These are phyloP conservation scores for Microplitis manilae DNA, from an alignment of 2,888 invertebrate genomes.

Conservation along the genomic window DNA sequence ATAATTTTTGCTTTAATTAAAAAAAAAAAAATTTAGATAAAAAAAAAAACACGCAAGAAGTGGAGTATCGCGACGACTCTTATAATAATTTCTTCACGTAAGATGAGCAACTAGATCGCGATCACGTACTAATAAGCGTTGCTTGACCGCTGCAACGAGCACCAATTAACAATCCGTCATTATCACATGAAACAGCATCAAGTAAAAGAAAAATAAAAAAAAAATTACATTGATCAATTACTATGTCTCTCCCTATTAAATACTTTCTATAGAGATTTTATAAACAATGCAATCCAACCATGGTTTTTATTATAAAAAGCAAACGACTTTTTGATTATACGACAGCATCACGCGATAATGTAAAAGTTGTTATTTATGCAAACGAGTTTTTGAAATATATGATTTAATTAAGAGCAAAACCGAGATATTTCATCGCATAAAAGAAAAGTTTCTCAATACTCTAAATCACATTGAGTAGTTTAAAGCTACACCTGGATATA, in stretches of 20 bases:
- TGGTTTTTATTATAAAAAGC: not conserved
- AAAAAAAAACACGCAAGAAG: conserved; percentile 32
- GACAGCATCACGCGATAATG: not conserved
- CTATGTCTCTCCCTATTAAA: not conserved
- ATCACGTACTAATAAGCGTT: conserved; percentile 67
- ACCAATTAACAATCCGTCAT: conserved; percentile 62
- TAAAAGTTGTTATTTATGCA: not conserved
- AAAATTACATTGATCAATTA: not conserved
- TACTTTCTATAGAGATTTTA: conserved; percentile 2
- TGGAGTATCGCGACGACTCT: conserved; percentile 40
- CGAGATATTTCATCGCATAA: not conserved
- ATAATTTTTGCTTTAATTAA: conserved; percentile 7
- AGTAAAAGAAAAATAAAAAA: conserved; percentile 25
- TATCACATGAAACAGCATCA: conserved; percentile 26
- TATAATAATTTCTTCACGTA: conserved; percentile 51
- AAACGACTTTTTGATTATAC: not conserved
- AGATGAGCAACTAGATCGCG: conserved; percentile 68
- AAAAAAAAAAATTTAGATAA: conserved; percentile 8
- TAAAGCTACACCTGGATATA: not conserved
- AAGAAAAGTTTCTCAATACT: not conserved
- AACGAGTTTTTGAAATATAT: not conserved
- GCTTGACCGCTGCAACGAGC: conserved; percentile 62
- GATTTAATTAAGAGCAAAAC: not conserved
- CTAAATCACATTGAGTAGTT: not conserved
- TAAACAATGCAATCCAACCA: not conserved